phyloP scores from a whole-genome alignment of 2,113 vertebrate species.

The Nothocercus nigrocapillus region DNA sequence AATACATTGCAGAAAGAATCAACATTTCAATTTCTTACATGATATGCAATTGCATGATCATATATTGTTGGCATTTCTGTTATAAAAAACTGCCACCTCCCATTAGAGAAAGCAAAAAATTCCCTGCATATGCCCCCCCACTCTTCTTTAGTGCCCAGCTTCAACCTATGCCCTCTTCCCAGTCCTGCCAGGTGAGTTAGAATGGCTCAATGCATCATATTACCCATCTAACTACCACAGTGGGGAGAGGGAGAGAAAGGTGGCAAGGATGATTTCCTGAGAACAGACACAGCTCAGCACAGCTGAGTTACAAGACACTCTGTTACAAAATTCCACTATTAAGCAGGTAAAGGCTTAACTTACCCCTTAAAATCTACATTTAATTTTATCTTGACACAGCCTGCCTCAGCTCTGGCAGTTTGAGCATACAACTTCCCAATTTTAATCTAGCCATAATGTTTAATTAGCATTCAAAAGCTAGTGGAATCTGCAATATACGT shows the following conservation, averaged over 20 bases:
- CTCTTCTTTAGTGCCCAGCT: neutral
- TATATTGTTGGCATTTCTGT: neutral
- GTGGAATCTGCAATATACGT: neutral
- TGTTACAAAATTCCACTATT: neutral
- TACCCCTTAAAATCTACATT: neutral
- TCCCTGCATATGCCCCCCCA: rapidly evolving
- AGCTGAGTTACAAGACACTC: neutral
- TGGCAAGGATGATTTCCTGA: neutral
- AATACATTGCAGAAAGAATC: too few relatives aligned
- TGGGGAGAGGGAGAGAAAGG: neutral
- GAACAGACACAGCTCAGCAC: neutral
- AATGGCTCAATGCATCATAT: neutral
- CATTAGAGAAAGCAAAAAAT: neutral
- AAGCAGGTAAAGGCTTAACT: neutral
- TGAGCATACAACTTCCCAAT: neutral
- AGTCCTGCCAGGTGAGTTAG: neutral
- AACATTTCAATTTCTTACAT: neutral
- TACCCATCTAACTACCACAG: neutral
- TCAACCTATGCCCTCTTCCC: neutral
- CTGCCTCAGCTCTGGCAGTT: neutral
- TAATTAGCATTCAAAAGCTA: neutral
- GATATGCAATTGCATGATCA: neutral
- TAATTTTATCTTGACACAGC: neutral
- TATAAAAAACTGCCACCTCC: neutral
- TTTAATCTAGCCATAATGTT: neutral